Base-by-base conservation (phyloP, 2,888 invertebrate species). In the Caenorhabditis sp. region DNA sequence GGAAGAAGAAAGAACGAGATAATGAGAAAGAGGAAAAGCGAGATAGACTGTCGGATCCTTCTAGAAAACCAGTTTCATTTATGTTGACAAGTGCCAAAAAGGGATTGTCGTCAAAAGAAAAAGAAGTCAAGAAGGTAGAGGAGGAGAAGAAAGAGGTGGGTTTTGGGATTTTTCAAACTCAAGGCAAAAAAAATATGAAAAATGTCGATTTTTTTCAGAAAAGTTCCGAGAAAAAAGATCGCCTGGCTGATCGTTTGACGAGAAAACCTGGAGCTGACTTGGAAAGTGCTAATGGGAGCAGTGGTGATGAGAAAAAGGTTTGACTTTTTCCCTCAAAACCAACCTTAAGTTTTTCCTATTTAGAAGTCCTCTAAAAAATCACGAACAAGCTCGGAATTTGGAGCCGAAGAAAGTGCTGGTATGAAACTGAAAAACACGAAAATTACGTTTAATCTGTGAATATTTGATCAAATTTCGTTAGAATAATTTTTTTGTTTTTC, bases 401-500 rank as follows among this genome's bases (percentile, higher is more conserved):
- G 1, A 58, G 21, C n/a, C 53, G 53, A 21, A 14, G 53, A 53
- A 53, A 24, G 55, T 4, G n/a, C 21, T 21, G 50, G 24, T 23
- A 51, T 17, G n/a, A 66, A 62, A 23, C 58, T 58, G 24, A 74
- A 66, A 24, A 74, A 54, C 19, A 62, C 19, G 37, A 73, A 73
- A 43, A 73, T 73, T 21, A 73, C 66, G 19, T 68, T 65, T 50
- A 62, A 73, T 58, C 26, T 73, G 31, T 73, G 58, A 54, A 66
- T 55, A 23, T 26, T 55, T 26, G 43, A 17, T 12, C 43, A 43
- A 43, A 43, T 43, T 17, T 43, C 17, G 43, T 43, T 43, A 43
- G 43, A 43, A 43, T 19, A 2, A 12, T 54, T 54, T 8, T 5
- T 17, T 5, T 36, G 36, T 36, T 36, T n/a, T n/a, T n/a, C 10